Conservation (phyloP, 1,140 invertebrate genomes). For the Nebria ingens region DNA sequence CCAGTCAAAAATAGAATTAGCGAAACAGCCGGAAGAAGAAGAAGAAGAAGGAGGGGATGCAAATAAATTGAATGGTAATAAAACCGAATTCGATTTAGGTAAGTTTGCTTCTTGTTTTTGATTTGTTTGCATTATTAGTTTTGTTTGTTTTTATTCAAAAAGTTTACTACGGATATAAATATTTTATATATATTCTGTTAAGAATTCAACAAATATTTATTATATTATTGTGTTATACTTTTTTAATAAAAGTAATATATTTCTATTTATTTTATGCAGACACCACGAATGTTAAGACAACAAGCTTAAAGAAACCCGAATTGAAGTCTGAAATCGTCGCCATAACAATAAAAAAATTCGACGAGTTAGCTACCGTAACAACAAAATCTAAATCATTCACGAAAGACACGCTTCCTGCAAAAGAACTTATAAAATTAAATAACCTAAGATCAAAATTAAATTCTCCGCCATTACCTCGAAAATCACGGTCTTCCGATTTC, state of each 20-base stretch:
- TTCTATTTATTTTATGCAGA: constrained; percentile 21
- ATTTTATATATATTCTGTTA: too few relatives aligned
- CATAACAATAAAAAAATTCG: constrained; percentile 29
- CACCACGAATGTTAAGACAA: neutral
- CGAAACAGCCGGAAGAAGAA: neutral
- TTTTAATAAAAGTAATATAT: too few relatives aligned
- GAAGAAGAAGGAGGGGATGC: neutral
- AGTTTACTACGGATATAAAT: too few relatives aligned
- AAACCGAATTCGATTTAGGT: neutral
- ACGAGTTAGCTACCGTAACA: constrained; percentile 12
- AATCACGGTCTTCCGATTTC: neutral
- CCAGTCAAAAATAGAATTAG: constrained; percentile 1
- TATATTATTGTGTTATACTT: too few relatives aligned
- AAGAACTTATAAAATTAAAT: neutral
- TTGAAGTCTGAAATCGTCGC: constrained; percentile 26
- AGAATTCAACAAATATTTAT: too few relatives aligned
- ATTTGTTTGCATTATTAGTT: constrained; percentile 23
- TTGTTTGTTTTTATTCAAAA: too few relatives aligned
- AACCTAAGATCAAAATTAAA: constrained; percentile 3
- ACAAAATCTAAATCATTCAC: neutral
- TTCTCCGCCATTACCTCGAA: neutral
- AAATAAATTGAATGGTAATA: constrained; percentile 3
- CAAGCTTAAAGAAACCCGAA: constrained; percentile 24
- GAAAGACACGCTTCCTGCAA: neutral
- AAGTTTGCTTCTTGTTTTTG: constrained; percentile 12